These are phyloP conservation scores for Podarcis muralis DNA, from an alignment of 2,113 vertebrate genomes.

Conservation along the genomic window DNA sequence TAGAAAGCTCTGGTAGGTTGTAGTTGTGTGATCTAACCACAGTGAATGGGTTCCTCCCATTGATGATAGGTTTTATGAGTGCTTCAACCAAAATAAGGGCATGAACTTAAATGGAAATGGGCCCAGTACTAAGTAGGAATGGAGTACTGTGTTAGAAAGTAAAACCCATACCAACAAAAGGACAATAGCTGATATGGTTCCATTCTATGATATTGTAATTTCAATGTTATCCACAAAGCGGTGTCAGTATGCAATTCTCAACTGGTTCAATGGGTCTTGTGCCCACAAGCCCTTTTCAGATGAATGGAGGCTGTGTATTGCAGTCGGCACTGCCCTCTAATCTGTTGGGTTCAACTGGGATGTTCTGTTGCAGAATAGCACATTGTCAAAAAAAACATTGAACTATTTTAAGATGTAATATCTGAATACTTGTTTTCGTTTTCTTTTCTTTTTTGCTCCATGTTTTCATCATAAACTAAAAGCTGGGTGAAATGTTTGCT, in stretches of 20 bases:
- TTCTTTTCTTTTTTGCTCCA: background rate
- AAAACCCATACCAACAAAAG: background rate
- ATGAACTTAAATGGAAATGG: background rate
- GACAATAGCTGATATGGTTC: background rate
- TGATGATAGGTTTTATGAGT: background rate
- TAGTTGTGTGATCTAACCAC: background rate
- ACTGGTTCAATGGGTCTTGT: background rate
- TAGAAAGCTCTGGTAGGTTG: background rate
- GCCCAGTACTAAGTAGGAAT: background rate
- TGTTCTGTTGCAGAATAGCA: conserved; percentile 13
- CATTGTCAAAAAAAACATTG: accelerated
- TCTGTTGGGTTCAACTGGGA: conserved; percentile 14
- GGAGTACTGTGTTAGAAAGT: background rate
- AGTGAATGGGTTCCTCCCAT: background rate
- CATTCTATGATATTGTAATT: background rate
- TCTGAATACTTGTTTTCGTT: conserved; percentile 15
- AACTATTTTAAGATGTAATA: conserved; percentile 27
- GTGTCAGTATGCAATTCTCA: background rate
- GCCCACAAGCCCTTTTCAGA: background rate
- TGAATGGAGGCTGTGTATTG: background rate
- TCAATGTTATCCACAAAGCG: background rate
- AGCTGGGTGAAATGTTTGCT: background rate
- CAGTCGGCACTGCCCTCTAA: conserved; percentile 33
- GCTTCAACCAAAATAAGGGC: background rate
- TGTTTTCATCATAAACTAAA: conserved; percentile 12